Evolutionary conservation across 2,797 vertebrate species (phyloP), one percentile per base, ranked within the genome.

Genomic region (Ctenochaetus hawaiiensis): DNA sequence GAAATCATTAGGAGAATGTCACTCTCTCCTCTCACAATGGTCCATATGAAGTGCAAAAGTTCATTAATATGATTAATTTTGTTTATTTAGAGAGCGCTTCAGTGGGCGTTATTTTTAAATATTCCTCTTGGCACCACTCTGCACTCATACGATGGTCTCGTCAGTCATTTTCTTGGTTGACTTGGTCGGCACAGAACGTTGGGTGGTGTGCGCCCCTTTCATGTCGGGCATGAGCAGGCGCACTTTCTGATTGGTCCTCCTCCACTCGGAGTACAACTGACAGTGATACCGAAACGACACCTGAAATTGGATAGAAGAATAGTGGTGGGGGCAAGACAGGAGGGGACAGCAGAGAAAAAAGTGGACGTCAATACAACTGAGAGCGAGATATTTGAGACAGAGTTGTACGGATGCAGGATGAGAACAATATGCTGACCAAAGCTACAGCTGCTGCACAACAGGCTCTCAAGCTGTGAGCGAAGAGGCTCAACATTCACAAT

Each of bases 201-300:
- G 95, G 74, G 96, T 57, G 2, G 96, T 95, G 90, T 96, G 95
- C 0, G 94, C 89, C 79, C 95, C 95, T 71, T 96, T 96, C 1
- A 94, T 91, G 71, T 97, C 95, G 0, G 95, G 96, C 92, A 98
- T 94, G 94, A 98, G 96, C 94, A 99, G 82, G 44, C 94, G 95
- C 64, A 99, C 98, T 87, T 98, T 98, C 95, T 99, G 98, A 95
- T 99, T 98, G 95, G 97, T 99, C 95, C 96, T 95, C 89, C 97
- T 95, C 98, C 98, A 99, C 93, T 99, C 98, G 0, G 97, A 98
- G 92, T 99, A 99, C 82, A 99, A 91, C 96, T 99, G 97, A 95
- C 98, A 99, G 92, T 99, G 98, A 93, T 99, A 99, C 83, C 97
- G 97, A 96, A 99, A 99, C 20, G 97, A 99, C 63, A 99, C 97